phyloP scores from a whole-genome alignment of 2,888 invertebrate genomes.

The Clitarchus hookeri region DNA sequence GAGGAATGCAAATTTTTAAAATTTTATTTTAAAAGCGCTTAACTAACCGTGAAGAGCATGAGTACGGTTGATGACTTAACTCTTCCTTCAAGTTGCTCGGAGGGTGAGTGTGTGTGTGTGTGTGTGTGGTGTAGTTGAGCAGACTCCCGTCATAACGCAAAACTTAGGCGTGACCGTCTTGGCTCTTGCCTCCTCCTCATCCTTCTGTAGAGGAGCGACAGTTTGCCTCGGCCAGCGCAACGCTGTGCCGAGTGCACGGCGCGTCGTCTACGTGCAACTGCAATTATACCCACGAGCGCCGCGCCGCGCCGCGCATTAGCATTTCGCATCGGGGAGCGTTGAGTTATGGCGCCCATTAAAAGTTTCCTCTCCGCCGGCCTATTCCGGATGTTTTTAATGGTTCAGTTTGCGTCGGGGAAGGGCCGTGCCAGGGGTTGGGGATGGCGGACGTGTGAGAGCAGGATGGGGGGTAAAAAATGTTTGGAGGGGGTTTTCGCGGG shows the following conservation, averaged over 20 bases:
- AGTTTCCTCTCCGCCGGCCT: background rate
- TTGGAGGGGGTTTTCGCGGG: background rate
- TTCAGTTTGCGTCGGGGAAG: background rate
- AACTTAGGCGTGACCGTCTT: no score
- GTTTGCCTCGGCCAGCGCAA: no score
- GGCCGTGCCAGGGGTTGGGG: background rate
- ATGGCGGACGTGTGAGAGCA: background rate
- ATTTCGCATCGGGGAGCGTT: background rate
- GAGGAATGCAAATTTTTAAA: no score
- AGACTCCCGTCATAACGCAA: no score
- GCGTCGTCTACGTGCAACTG: background rate
- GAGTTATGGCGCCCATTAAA: background rate
- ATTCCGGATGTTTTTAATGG: constrained; percentile 2
- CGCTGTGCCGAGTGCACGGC: background rate
- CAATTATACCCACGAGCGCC: background rate
- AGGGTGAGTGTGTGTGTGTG: background rate
- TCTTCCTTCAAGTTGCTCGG: no score
- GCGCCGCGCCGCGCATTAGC: background rate
- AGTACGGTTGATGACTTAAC: no score
- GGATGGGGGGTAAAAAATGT: background rate
- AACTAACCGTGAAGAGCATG: no score
- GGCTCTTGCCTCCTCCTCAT: no score
- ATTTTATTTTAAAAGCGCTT: no score
- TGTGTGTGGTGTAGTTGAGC: background rate
- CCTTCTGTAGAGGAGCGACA: no score